phyloP scores from a whole-genome alignment of 1,140 invertebrate genomes.

The Aethina tumida region DNA sequence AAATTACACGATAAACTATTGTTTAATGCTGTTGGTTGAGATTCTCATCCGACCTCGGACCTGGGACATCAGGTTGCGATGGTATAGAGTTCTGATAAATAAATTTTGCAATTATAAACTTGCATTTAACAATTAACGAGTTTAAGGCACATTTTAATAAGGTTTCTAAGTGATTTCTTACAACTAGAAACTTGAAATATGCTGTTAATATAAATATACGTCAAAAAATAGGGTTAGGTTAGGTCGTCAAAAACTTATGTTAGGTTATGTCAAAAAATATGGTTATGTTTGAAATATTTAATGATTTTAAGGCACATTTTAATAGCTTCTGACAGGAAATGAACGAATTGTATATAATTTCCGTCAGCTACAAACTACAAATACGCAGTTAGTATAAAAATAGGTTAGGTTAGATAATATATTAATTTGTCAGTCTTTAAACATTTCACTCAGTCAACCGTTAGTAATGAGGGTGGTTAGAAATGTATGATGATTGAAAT shows the following conservation, averaged over 20 bases:
- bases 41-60: constrained; percentile 56
- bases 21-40: constrained; percentile 46
- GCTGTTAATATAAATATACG: constrained; percentile 6
- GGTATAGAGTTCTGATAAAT: constrained; percentile 56
- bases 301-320: too few relatives aligned
- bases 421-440: background rate
- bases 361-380: constrained; percentile 9
- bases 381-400: constrained; percentile 3
- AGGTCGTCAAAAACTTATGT: constrained; percentile 9
- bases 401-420: background rate
- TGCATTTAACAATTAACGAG: too few relatives aligned
- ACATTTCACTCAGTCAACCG: background rate
- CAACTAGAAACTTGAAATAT: constrained; percentile 1
- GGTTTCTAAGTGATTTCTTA: constrained; percentile 8
- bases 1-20: background rate
- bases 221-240: constrained; percentile 10
- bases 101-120: too few relatives aligned
- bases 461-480: background rate
- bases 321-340: too few relatives aligned
- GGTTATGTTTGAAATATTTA: too few relatives aligned
- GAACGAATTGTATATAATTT: too few relatives aligned
- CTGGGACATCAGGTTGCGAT: constrained; percentile 42
- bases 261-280: constrained; percentile 6
- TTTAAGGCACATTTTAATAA: too few relatives aligned
- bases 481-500: background rate